phyloP scores from a whole-genome alignment of 1,140 invertebrate genomes.

The Nephila pilipes region DNA sequence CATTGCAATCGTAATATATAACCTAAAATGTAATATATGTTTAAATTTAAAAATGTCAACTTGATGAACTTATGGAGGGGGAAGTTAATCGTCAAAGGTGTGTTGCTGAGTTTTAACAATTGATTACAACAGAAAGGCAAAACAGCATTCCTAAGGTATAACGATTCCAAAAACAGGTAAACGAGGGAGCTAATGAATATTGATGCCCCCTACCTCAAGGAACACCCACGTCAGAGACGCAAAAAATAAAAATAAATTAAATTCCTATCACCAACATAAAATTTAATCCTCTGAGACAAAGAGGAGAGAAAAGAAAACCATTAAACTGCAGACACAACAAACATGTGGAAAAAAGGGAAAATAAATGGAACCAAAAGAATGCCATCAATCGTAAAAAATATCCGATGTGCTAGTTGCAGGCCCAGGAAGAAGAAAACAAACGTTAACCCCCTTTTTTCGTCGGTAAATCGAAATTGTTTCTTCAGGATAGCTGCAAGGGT shows the following conservation, averaged over 20 bases:
- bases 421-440: not conserved
- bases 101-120: too few relatives aligned
- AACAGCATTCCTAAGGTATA: too few relatives aligned
- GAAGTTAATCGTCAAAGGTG: too few relatives aligned
- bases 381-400: not conserved
- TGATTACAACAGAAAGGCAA: too few relatives aligned
- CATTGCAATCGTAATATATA: too few relatives aligned
- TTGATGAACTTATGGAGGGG: too few relatives aligned
- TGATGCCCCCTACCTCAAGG: too few relatives aligned
- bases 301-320: not conserved
- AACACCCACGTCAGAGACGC: not conserved
- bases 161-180: too few relatives aligned
- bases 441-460: not conserved
- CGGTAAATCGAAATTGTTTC: constrained; percentile 12
- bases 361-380: not conserved
- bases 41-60: too few relatives aligned
- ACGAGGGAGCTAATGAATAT: too few relatives aligned
- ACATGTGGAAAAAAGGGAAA: not conserved
- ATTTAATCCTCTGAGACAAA: not conserved
- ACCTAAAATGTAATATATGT: too few relatives aligned
- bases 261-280: not conserved
- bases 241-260: not conserved
- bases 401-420: not conserved
- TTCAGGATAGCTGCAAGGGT: too few relatives aligned
- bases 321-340: not conserved